Evolutionary conservation across 2,888 invertebrate species (phyloP), one percentile per base, ranked within the genome.

Genomic region (Melolontha melolontha): DNA sequence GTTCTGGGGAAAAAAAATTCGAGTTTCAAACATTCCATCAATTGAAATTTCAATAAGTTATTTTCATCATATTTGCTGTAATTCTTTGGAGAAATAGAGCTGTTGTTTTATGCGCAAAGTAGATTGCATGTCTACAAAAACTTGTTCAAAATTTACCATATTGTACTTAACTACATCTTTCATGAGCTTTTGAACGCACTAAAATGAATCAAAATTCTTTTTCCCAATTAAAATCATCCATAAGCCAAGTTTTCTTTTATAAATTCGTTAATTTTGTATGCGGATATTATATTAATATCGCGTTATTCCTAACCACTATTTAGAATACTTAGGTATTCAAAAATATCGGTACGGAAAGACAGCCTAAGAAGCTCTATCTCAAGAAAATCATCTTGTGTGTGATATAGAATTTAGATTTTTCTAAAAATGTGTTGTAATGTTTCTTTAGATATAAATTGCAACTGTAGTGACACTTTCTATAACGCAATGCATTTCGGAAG

Each of bases 1-100:
- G 44, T 17, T 59, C 59, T 44, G 44, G 5, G 59, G n/a, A n/a
- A 42, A 44, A 44, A 41, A 14, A 42, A 44, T 16, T 22, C 42
- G 10, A 44, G 17, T 10, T 44, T 44, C 59, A n/a, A 59, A 44
- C 44, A 59, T 59, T 44, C 42, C 59, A 42, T 44, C n/a, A n/a
- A n/a, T n/a, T n/a, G n/a, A n/a, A n/a, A 44, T 44, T 44, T 44
- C 44, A 44, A 14, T 14, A 8, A 44, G 44, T n/a, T 44, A 5
- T 44, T 44, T 44, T 5, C 8, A 5, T 44, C 44, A 44, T 44
- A 44, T 44, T 44, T 14, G n/a, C n/a, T 44, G n/a, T 12, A 44
- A 6, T 44, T 44, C 44, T 44, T 44, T 14, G 14, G 44, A 14
- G 11, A 44, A n/a, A n/a, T n/a, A n/a, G n/a, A n/a, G n/a, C n/a